Conservation (phyloP, 2,797 vertebrate genomes). For the Chrysocyon brachyurus region DNA sequence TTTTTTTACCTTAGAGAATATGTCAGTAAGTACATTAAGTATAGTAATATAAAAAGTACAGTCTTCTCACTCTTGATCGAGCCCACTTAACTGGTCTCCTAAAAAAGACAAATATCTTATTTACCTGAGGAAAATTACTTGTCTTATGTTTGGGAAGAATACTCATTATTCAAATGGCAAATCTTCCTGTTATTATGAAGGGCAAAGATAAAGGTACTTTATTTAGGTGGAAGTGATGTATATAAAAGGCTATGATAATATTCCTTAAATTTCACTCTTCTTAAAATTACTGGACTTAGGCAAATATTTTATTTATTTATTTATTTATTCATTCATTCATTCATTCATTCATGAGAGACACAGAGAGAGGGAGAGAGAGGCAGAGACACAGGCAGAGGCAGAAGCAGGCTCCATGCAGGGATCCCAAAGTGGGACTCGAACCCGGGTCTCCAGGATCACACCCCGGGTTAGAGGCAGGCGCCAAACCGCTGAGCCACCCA, state of each 20-base stretch:
- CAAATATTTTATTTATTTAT: not conserved
- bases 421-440: too few relatives aligned
- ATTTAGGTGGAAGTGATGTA: conserved; percentile 39
- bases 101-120: conserved; percentile 80
- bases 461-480: too few relatives aligned
- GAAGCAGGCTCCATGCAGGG: too few relatives aligned
- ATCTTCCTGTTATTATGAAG: conserved; percentile 59
- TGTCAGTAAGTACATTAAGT: conserved; percentile 79
- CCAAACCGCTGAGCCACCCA: too few relatives aligned
- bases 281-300: conserved; percentile 26
- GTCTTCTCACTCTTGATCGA: conserved; percentile 62
- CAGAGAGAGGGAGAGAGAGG: too few relatives aligned
- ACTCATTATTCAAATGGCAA: conserved; percentile 66
- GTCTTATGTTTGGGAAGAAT: conserved; percentile 82
- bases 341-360: too few relatives aligned
- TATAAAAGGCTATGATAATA: conserved; percentile 71
- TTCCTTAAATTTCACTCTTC: conserved; percentile 31
- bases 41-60: conserved; percentile 72
- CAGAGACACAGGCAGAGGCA: too few relatives aligned
- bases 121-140: conserved; percentile 74
- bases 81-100: conserved; percentile 77
- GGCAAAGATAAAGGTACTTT: conserved; percentile 34
- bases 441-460: too few relatives aligned
- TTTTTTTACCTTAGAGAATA: conserved; percentile 41
- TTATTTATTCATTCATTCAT: too few relatives aligned